A percentile compares a stretch with the other conserved stretches of the same genome.
These are phyloP conservation scores for Pelecanoides urinatrix DNA, from an alignment of 2,113 vertebrate species.

Conservation along the genomic window DNA sequence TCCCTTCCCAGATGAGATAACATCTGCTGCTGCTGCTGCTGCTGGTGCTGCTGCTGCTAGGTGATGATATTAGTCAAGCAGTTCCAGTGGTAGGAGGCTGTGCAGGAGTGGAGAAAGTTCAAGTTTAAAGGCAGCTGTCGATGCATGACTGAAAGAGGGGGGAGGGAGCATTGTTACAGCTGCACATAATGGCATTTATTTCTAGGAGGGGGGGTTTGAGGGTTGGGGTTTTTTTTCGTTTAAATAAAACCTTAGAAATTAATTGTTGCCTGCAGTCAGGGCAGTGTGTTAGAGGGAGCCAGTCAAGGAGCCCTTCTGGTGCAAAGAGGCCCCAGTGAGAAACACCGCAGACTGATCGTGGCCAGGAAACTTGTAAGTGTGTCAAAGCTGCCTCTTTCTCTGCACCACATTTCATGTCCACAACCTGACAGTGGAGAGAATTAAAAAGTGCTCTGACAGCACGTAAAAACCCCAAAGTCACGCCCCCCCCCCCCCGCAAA, in stretches of 20 bases:
- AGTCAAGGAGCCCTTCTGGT: accelerated
- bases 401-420: background rate
- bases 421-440: background rate
- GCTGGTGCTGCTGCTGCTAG: background rate
- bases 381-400: background rate
- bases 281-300: background rate
- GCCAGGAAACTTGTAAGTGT: background rate
- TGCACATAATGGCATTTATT: background rate
- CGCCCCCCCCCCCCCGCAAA: accelerated
- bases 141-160: background rate
- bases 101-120: background rate
- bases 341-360: background rate
- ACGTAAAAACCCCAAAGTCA: background rate
- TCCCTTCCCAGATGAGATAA: background rate
- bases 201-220: background rate
- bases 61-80: background rate
- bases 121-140: conserved; percentile 16
- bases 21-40: background rate
- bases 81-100: conserved; percentile 8
- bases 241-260: background rate
- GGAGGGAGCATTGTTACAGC: background rate
- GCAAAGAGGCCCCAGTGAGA: background rate
- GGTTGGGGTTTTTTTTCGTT: background rate
- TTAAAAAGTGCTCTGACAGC: background rate
- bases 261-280: background rate